Conservation (phyloP, 1,140 invertebrate genomes). For the Sminthurides bifidus region DNA sequence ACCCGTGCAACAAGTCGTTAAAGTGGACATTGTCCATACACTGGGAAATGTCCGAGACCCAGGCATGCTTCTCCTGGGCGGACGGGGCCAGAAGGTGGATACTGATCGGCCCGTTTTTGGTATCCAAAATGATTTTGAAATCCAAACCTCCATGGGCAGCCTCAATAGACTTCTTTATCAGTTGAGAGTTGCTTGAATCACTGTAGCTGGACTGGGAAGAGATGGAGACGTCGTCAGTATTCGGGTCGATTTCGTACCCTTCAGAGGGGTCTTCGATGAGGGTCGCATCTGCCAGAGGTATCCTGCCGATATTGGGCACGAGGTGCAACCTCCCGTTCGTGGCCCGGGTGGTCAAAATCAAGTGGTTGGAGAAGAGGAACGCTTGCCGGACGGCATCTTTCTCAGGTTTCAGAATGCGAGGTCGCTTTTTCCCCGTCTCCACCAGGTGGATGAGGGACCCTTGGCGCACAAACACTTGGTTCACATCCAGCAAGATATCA, state of each 20-base stretch:
- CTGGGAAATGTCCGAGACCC: constrained; percentile 84
- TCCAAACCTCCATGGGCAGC: constrained; percentile 48
- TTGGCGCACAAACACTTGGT: constrained; percentile 81
- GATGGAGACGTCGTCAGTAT: constrained; percentile 40
- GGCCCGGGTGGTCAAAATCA: constrained; percentile 66
- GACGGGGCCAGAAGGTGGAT: constrained; percentile 70
- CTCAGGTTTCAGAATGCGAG: constrained; percentile 44
- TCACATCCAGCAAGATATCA: constrained; percentile 84
- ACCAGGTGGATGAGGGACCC: constrained; percentile 53
- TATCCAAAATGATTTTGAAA: constrained; percentile 74
- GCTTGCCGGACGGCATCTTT: constrained; percentile 66
- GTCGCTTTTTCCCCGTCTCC: constrained; percentile 39
- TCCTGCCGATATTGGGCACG: constrained; percentile 66
- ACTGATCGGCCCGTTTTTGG: constrained; percentile 47
- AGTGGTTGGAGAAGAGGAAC: constrained; percentile 78
- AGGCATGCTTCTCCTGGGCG: constrained; percentile 80
- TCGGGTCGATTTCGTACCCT: constrained; percentile 41
- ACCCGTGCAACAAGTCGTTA: constrained; percentile 67
- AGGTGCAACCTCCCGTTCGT: constrained; percentile 72
- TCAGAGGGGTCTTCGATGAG: constrained; percentile 67
- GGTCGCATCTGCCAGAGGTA: constrained; percentile 69
- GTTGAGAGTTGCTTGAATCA: constrained; percentile 35
- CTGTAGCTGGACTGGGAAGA: constrained; percentile 31
- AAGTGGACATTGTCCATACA: constrained; percentile 86
- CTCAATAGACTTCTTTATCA: constrained; percentile 35